Base-by-base conservation (phyloP, 92 coral and sea anemone species). In the Palythoa grandiflora region DNA sequence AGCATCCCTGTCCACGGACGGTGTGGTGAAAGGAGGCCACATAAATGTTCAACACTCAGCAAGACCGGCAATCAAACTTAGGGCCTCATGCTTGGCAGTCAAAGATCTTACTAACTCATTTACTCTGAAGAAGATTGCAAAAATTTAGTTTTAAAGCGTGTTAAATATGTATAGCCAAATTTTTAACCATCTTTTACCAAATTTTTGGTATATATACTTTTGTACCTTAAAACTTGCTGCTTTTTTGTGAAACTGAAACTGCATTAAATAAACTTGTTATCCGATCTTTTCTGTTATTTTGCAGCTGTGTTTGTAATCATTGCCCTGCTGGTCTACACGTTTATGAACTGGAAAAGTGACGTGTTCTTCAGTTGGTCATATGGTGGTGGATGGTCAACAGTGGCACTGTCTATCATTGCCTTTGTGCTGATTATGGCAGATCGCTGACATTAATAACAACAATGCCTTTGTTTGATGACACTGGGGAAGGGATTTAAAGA, bases 311-410 rank as follows among this genome's bases (percentile, higher is more conserved):
- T 87, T 68, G 97, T 93, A 50, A 88, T 95, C 86, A 95, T 97
- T 89, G 99, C 94, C 2, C 88, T 97, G 87, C 86, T 97, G 90
- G 95, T 95, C 36, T 97, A 91, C 86, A 97, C 99, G 16, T 97
- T 97, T 92, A 86, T 70, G 75, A 94, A 95, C 91, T 97, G 99
- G 99, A 61, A 90, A 79, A 77, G 76, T 79, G 97, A 97, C 12
- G 93, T 97, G 68, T 97, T 53, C 93, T 97, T 97, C 89, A 97
- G 99, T 84, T 97, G 99, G 99, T 97, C 99, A 0, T 97, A 97
- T 78, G 99, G 99, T 0, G 97, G 98, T 11, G 99, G 99, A 15
- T 97, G 99, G 99, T 95, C 99, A 0, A 95, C 99, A 0, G 98
- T 97, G 28, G 99, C 99, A 0, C 91, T 97, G 84, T 96, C 99